Percentiles rank a stretch among this genome's conserved stretches.
Evolutionary conservation across 2,888 invertebrate genomes (phyloP).

Genomic region (Hyppa rectilinea): DNA sequence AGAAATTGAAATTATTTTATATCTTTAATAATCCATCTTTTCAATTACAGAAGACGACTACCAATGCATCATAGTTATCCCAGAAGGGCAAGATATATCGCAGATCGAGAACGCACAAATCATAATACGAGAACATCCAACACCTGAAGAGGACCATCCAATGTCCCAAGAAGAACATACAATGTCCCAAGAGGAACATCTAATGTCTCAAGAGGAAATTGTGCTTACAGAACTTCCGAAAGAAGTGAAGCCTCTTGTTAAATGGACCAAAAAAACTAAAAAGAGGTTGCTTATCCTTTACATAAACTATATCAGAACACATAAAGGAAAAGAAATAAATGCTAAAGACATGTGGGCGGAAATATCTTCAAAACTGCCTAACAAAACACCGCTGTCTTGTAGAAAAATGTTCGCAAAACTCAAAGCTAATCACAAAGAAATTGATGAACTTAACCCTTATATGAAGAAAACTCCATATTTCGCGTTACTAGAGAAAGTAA

Average conservation of each 20-base stretch:
- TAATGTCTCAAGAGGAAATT: conserved; percentile 31
- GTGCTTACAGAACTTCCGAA: conserved; percentile 37
- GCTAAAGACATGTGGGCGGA: conserved; percentile 82
- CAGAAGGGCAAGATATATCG: conserved; percentile 80
- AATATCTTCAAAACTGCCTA: conserved; percentile 75
- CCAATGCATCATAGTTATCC: conserved; percentile 86
- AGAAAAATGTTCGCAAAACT: conserved; percentile 81
- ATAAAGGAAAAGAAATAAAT: conserved; percentile 77
- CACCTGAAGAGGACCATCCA: conserved; percentile 23
- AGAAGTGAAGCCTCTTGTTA: conserved; percentile 61
- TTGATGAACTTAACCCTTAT: conserved; percentile 58
- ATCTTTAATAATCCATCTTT: too few relatives aligned
- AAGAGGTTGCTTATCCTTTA: conserved; percentile 78
- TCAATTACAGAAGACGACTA: conserved; percentile 84
- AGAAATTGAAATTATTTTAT: too few relatives aligned
- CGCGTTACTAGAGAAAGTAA: conserved; percentile 76
- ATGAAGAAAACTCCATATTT: conserved; percentile 69
- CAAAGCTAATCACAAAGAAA: conserved; percentile 73
- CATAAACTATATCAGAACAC: conserved; percentile 79
- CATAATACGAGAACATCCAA: conserved; percentile 64
- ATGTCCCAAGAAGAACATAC: conserved; percentile 33
- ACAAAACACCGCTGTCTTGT: conserved; percentile 77
- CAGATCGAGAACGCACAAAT: conserved; percentile 75
- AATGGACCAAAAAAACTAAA: conserved; percentile 81
- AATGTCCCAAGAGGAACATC: conserved; percentile 47